Evolutionary conservation across 2,113 vertebrate species (phyloP).

Genomic region (Mus pahari): DNA sequence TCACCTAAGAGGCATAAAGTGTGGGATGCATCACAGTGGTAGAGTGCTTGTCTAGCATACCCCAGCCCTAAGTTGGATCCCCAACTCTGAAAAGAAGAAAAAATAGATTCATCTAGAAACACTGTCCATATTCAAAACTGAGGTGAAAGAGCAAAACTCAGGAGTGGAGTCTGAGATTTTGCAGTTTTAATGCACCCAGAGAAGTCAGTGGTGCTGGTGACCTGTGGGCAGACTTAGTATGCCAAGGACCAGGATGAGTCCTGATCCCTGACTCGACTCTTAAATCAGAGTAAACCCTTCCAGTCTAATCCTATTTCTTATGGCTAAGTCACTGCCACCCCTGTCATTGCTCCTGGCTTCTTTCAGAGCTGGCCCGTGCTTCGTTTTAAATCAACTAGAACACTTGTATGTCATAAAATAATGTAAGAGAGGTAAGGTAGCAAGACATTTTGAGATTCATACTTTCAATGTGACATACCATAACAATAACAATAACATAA

Average conservation of each 20-base stretch:
- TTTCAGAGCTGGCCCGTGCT: neutral
- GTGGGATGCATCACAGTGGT: neutral
- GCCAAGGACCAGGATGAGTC: neutral
- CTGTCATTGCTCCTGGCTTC: neutral
- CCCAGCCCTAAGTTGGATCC: neutral
- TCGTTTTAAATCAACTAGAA: conserved; percentile 25
- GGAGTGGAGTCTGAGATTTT: neutral
- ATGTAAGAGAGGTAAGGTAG: neutral
- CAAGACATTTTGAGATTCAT: neutral
- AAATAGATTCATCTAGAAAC: neutral
- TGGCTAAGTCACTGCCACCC: neutral
- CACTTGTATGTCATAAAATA: neutral
- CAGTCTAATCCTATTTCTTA: neutral
- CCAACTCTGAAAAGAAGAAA: too few species aligned
- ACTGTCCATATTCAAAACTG: conserved; percentile 4
- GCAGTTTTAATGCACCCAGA: neutral
- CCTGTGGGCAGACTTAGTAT: neutral
- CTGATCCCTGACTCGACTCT: neutral
- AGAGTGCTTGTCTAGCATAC: neutral
- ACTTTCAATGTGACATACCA: neutral
- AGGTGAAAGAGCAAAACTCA: neutral
- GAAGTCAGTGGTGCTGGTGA: neutral
- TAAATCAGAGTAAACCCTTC: neutral
- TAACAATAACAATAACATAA: neutral
- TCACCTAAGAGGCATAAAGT: neutral